These are phyloP conservation scores for Cricetomys ansorgei DNA, from an alignment of 2,113 vertebrate species.

Conservation along the genomic window DNA sequence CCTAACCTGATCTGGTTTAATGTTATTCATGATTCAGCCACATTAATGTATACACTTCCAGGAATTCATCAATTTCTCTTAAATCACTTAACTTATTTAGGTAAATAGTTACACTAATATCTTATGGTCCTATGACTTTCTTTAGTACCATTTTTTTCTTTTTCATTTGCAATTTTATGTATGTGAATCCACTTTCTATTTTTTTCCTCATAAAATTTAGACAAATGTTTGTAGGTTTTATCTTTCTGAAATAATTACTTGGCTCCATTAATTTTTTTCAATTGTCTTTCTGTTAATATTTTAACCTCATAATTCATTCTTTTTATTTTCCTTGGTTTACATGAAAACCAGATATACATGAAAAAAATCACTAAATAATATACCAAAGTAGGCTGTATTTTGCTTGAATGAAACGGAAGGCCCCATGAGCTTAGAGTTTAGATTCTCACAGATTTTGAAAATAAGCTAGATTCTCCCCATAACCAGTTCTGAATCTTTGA, in stretches of 20 bases:
- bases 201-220: neutral
- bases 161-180: neutral
- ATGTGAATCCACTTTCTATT: neutral
- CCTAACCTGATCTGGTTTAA: neutral
- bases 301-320: neutral
- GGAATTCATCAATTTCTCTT: neutral
- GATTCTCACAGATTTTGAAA: neutral
- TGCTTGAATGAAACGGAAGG: neutral
- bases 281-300: neutral
- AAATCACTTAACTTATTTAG: neutral
- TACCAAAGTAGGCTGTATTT: neutral
- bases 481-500: neutral
- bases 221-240: neutral
- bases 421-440: neutral
- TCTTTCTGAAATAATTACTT: neutral
- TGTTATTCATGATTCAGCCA: neutral
- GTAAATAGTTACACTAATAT: neutral
- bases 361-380: neutral
- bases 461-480: neutral
- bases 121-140: neutral
- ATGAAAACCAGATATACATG: neutral
- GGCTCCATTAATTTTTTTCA: neutral
- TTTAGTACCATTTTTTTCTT: neutral
- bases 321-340: neutral
- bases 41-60: neutral